These are phyloP conservation scores for Saxidomus purpurata DNA, from an alignment of 1,140 invertebrate species.

Conservation along the genomic window DNA sequence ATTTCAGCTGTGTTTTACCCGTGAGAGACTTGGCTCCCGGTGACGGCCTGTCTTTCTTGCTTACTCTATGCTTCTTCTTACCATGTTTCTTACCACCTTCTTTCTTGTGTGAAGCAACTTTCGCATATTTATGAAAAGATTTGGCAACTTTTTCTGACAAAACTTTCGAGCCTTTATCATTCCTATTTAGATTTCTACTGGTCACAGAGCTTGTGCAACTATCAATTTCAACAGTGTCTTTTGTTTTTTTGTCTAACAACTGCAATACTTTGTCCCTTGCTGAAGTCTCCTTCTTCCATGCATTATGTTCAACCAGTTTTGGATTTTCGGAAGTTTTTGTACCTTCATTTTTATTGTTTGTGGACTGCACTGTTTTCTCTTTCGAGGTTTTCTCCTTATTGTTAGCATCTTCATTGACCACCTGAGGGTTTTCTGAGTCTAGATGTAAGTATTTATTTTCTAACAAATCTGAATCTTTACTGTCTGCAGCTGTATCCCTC, in stretches of 20 bases:
- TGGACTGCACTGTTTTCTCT: background rate
- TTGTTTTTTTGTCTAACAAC: background rate
- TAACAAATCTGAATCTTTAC: background rate
- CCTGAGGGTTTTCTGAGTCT: background rate
- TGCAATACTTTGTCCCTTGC: conserved; percentile 17
- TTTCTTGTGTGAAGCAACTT: conserved; percentile 29
- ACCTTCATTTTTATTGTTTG: background rate
- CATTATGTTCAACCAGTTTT: conserved; percentile 15
- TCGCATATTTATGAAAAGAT: conserved; percentile 63
- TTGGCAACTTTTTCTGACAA: conserved; percentile 53
- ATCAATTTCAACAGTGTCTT: background rate
- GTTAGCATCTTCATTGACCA: background rate
- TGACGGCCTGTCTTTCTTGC: conserved; percentile 38
- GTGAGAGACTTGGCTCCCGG: conserved; percentile 14
- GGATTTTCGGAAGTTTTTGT: background rate
- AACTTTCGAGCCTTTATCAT: conserved; percentile 43
- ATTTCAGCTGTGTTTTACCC: conserved; percentile 45
- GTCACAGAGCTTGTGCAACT: background rate
- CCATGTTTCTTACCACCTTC: conserved; percentile 15
- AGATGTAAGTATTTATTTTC: background rate
- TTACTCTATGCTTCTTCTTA: conserved; percentile 30
- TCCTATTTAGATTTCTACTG: conserved; percentile 11
- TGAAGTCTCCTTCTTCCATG: conserved; percentile 28
- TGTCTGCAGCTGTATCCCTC: background rate
- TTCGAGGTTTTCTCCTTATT: background rate